Percentiles rank a stretch among this genome's conserved stretches.
phyloP scores from a whole-genome alignment of 1,140 invertebrate species.

The Luehdorfia chinensis region DNA sequence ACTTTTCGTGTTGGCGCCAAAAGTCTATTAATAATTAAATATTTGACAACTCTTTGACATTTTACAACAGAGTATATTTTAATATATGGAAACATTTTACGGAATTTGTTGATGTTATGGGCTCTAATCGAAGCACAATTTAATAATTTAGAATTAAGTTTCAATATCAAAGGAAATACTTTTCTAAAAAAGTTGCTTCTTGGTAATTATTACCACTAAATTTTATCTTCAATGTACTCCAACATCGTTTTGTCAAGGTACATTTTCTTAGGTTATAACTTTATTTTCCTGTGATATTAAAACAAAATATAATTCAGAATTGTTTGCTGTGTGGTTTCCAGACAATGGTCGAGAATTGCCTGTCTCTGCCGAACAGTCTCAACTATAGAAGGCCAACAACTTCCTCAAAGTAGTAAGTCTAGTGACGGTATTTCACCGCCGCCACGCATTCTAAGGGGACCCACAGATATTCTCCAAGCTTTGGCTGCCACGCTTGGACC shows the following conservation, averaged over 20 bases:
- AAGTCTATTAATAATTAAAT: no score
- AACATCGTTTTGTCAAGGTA: conserved; percentile 42
- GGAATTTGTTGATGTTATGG: no score
- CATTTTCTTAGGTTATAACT: not conserved
- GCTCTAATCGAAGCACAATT: no score
- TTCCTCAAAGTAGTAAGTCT: conserved; percentile 42
- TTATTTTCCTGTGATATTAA: not conserved
- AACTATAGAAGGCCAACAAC: conserved; percentile 53
- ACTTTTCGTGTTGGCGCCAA: no score
- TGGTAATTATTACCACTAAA: no score
- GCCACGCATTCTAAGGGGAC: conserved; percentile 82
- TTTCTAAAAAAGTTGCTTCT: no score
- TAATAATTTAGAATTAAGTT: no score
- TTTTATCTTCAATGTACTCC: conserved; percentile 48
- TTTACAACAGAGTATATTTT: no score
- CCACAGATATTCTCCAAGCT: conserved; percentile 90
- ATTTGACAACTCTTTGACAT: no score
- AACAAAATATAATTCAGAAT: no score
- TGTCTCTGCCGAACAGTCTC: conserved; percentile 52
- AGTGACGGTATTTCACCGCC: conserved; percentile 76
- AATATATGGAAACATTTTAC: no score
- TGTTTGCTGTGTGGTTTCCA: conserved; percentile 19
- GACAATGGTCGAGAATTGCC: conserved; percentile 49
- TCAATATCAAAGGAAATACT: no score
- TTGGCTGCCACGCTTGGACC: conserved; percentile 84